Conservation (phyloP, 2,113 vertebrate species). For the Passer domesticus region DNA sequence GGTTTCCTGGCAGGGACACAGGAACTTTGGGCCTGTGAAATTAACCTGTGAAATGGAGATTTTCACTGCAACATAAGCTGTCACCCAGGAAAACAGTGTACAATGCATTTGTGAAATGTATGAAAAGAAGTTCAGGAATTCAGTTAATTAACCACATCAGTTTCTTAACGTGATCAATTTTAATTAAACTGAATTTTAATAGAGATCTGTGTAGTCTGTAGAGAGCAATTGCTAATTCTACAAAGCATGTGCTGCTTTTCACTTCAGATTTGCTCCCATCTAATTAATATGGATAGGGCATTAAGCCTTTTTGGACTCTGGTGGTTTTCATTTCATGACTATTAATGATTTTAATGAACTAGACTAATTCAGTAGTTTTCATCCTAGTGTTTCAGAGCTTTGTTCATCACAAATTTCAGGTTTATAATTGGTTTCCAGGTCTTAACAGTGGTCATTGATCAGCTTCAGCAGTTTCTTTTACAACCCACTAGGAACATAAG, state of each 20-base stretch:
- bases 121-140: constrained; percentile 89
- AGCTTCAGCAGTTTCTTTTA: constrained; percentile 83
- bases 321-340: constrained; percentile 99
- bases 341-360: constrained; percentile 99
- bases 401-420: constrained; percentile 88
- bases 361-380: constrained; percentile 98
- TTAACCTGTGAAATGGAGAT: constrained; percentile 78
- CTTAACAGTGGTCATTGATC: constrained; percentile 86
- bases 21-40: constrained; percentile 29
- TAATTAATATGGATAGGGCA: constrained; percentile 99
- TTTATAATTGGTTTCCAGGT: constrained; percentile 89
- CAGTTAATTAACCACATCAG: constrained; percentile 99
- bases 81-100: constrained; percentile 80
- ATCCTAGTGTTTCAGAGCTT: constrained; percentile 89
- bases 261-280: constrained; percentile 94
- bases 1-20: not conserved
- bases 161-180: constrained; percentile 99
- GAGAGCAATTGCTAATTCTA: constrained; percentile 89
- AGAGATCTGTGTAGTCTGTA: constrained; percentile 88
- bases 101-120: constrained; percentile 85
- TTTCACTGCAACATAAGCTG: constrained; percentile 64
- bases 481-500: constrained; percentile 69
- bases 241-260: constrained; percentile 90
- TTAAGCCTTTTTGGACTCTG: constrained; percentile 98
- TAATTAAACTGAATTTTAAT: constrained; percentile 99